Conservation (phyloP, 2,797 vertebrate species). For the Cuculus canorus region DNA sequence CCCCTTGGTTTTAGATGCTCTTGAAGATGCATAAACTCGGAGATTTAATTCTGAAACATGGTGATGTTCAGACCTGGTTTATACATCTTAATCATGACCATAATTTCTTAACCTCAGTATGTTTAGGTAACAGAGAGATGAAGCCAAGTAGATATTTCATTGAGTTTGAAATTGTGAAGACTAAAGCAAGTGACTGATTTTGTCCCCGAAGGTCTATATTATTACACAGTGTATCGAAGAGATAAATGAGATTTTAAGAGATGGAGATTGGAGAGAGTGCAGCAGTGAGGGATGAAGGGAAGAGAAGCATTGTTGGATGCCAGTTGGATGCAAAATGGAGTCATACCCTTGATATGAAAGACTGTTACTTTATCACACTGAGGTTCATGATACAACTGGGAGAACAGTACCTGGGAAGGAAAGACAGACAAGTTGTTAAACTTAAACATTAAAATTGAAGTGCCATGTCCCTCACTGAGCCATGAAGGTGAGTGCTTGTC, state of each 20-base stretch:
- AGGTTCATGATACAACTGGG: background rate
- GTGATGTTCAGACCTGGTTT: background rate
- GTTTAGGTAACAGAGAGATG: background rate
- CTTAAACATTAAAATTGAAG: background rate
- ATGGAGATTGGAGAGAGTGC: background rate
- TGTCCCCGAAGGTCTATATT: background rate
- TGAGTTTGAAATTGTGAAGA: background rate
- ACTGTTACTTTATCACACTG: background rate
- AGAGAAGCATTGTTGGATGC: background rate
- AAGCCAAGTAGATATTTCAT: background rate
- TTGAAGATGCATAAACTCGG: background rate
- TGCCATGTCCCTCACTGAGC: background rate
- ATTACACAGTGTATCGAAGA: background rate
- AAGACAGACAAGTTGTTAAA: background rate
- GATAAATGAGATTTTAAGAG: background rate
- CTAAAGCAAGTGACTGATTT: background rate
- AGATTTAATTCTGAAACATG: background rate
- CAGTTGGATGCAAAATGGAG: background rate
- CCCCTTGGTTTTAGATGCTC: background rate
- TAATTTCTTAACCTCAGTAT: background rate
- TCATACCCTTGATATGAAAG: background rate
- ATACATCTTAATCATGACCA: background rate
- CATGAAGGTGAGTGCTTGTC: background rate
- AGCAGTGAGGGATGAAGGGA: background rate
- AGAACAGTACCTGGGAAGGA: background rate